Conservation (phyloP, 1,140 invertebrate species). For the Solen grandis region DNA sequence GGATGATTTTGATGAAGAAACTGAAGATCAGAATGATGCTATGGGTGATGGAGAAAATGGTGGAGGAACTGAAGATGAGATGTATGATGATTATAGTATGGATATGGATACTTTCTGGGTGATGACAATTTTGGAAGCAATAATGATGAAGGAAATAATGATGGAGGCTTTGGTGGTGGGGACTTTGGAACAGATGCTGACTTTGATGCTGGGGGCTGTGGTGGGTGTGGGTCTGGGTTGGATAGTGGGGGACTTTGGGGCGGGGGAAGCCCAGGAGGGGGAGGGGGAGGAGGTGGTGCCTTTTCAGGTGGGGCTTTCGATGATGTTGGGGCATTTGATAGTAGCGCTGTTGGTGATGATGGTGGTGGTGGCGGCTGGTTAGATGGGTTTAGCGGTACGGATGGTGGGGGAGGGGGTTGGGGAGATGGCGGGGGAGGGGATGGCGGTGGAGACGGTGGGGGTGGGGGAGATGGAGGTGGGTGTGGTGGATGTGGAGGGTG, state of each 20-base stretch:
- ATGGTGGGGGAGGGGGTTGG: constrained; percentile 4
- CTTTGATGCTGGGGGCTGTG: constrained; percentile 19
- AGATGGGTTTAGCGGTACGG: constrained; percentile 28
- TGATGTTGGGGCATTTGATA: constrained; percentile 3
- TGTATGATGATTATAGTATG: constrained; percentile 4
- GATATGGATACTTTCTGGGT: constrained; percentile 42
- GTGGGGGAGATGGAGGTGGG: constrained; percentile 4
- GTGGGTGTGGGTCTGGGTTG: constrained; percentile 12
- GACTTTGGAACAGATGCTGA: not conserved
- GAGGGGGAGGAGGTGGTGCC: not conserved
- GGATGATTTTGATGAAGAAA: constrained; percentile 14
- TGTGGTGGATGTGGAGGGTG: not conserved
- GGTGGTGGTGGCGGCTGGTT: constrained; percentile 40
- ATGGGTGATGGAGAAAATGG: not conserved
- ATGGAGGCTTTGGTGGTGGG: not conserved
- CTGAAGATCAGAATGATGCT: not conserved
- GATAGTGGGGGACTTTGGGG: constrained; percentile 27
- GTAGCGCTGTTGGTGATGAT: constrained; percentile 1
- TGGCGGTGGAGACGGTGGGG: constrained; percentile 25
- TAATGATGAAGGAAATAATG: constrained; percentile 56
- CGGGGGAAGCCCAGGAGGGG: not conserved
- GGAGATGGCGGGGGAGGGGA: constrained; percentile 24
- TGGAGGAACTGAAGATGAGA: not conserved
- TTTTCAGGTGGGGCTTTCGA: constrained; percentile 7
- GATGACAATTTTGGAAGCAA: constrained; percentile 36